Evolutionary conservation across 2,797 vertebrate species (phyloP).

Genomic region (Oryzias dopingdopingensis): DNA sequence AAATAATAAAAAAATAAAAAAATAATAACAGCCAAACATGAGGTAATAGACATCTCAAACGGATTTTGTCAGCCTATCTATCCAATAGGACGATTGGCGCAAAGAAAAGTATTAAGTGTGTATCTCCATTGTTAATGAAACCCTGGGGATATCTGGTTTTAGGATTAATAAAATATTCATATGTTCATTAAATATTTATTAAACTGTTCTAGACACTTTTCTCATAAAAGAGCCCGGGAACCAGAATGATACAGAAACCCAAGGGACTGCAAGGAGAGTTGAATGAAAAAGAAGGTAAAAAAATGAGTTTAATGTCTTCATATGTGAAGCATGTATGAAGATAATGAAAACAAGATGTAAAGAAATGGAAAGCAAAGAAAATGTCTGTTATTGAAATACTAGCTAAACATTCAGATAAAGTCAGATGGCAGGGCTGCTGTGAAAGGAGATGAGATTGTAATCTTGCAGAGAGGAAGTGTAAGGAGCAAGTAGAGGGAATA

Average conservation of each 20-base stretch:
- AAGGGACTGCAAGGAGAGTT: slow-evolving; percentile 20
- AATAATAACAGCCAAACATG: slow-evolving; percentile 30
- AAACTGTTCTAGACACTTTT: slow-evolving; percentile 72
- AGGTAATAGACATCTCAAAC: slow-evolving; percentile 48
- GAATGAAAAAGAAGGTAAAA: slow-evolving; percentile 29
- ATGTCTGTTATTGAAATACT: slow-evolving; percentile 62
- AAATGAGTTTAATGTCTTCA: slow-evolving; percentile 12
- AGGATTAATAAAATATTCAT: slow-evolving; percentile 77
- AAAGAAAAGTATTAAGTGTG: slow-evolving; percentile 41
- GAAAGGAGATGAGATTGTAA: slow-evolving; percentile 65
- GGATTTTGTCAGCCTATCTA: slow-evolving; percentile 41
- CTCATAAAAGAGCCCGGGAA: slow-evolving; percentile 61
- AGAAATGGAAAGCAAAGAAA: slow-evolving; percentile 20
- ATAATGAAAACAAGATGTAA: slow-evolving; percentile 10
- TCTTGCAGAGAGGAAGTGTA: slow-evolving; percentile 43
- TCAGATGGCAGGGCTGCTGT: slow-evolving; percentile 58
- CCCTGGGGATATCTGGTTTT: slow-evolving; percentile 67
- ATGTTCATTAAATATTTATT: slow-evolving; percentile 78
- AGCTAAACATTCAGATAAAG: slow-evolving; percentile 62
- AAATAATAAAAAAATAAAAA: too few relatives aligned
- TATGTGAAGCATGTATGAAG: slow-evolving; percentile 11
- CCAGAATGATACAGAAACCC: slow-evolving; percentile 38
- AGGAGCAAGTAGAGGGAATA: slow-evolving; percentile 30
- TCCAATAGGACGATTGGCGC: slow-evolving; percentile 43
- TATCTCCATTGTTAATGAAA: slow-evolving; percentile 67